Base-by-base conservation (phyloP, 64 coral and sea anemone species). In the Platygyra sinensis region DNA sequence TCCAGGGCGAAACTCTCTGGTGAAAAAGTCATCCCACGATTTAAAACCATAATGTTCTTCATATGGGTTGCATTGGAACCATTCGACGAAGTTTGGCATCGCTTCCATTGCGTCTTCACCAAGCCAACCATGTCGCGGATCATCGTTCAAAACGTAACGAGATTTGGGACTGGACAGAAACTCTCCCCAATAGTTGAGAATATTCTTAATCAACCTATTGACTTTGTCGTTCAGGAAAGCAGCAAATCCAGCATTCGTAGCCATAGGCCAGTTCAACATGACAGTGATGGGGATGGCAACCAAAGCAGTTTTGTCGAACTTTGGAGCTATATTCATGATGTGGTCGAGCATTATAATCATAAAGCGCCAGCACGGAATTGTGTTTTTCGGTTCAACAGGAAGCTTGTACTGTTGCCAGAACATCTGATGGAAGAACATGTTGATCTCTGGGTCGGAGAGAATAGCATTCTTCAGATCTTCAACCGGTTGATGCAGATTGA, bases 1-100 rank as follows among this genome's bases (percentile, higher is more conserved):
- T 72, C 93, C 93, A 46, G 31, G 80, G 62, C 93, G 87, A 74
- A 89, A 94, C 61, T 89, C 73, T 67, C 93, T 85, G 55, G 82
- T 89, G 82, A 94, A 94, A 50, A 94, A 94, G 63, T 94, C 93
- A 90, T 94, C 93, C 93, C 93, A 94, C 7, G 93, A 94, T 85
- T 65, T 90, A 52, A 18, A 94, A 32, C 93, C 93, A 80, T 94
- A 80, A 90, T 94, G 29, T 0, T 29, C 18, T 28, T 32, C 50
- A 8, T 72, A 3, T 8, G 87, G 88, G n/a, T 94, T 0, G 82
- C 93, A 94, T 81, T 87, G 30, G 24, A 80, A 94, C 71, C 90
- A 88, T 73, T 90, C 10, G 19, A 5, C 82, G 82, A 94, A 91
- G 67, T 80, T 80, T 10, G 93, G 93, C 93, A 94, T 94, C 51